phyloP scores from a whole-genome alignment of 2,797 vertebrate genomes.

The Sebastiscus tertius region DNA sequence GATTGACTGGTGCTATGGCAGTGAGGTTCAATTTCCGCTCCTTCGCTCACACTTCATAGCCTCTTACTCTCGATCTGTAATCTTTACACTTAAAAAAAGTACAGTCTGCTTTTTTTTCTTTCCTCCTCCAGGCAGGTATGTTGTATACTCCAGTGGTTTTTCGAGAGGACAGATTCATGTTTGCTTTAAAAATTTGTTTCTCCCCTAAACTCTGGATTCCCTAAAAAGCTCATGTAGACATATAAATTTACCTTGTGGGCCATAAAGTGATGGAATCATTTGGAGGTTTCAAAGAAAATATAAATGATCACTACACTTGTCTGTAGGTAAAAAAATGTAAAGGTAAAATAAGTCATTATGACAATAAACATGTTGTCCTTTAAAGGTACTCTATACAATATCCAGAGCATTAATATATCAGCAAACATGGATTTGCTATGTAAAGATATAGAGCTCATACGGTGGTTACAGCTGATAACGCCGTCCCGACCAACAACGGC shows the following conservation, averaged over 20 bases:
- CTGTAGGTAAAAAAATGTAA: neutral
- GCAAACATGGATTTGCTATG: neutral
- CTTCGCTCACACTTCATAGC: slow-evolving; percentile 84
- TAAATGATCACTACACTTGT: neutral
- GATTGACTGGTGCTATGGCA: slow-evolving; percentile 84
- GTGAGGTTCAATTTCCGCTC: slow-evolving; percentile 87
- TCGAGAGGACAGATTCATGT: slow-evolving; percentile 12
- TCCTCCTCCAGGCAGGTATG: slow-evolving; percentile 23
- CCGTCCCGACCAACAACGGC: neutral
- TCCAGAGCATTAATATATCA: neutral
- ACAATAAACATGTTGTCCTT: neutral
- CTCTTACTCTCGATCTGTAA: slow-evolving; percentile 79
- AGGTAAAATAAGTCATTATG: neutral
- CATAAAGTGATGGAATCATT: neutral
- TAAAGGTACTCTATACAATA: neutral
- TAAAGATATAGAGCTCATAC: neutral
- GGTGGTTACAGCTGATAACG: neutral
- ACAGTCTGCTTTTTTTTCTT: slow-evolving; percentile 36
- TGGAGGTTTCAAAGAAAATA: neutral
- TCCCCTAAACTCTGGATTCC: neutral
- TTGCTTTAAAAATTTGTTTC: slow-evolving; percentile 18
- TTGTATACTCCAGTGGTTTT: slow-evolving; percentile 45
- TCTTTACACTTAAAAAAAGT: slow-evolving; percentile 77
- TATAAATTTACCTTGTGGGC: neutral
- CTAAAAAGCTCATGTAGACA: neutral